phyloP scores from a whole-genome alignment of 2,888 invertebrate genomes.

The Limnephilus marmoratus region DNA sequence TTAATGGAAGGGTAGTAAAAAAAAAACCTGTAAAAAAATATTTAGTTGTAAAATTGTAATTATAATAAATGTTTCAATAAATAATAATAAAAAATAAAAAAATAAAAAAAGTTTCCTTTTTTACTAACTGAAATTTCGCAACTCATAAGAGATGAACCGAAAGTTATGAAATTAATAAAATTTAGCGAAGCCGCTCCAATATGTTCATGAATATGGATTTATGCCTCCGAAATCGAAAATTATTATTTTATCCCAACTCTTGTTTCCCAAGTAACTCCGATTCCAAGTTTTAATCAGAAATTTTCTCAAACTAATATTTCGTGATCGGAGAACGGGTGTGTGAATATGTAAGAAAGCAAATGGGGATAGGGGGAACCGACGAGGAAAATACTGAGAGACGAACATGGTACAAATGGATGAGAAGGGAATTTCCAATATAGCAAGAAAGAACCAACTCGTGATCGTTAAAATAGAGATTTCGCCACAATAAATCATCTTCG shows the following conservation, averaged over 20 bases:
- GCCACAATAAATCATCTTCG: slow-evolving; percentile 29
- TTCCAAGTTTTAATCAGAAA: not conserved
- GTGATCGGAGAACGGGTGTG: not conserved
- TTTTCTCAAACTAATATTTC: not conserved
- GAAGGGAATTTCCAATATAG: slow-evolving; percentile 17
- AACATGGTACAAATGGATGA: not conserved
- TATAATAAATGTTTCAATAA: no score
- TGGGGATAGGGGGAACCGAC: not conserved
- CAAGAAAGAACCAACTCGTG: slow-evolving; percentile 29
- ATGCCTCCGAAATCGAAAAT: not conserved
- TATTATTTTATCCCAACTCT: not conserved
- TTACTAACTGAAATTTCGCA: no score
- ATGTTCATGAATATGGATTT: not conserved
- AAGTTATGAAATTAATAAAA: not conserved
- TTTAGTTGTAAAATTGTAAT: no score
- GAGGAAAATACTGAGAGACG: not conserved
- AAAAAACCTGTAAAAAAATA: no score
- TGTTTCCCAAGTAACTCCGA: not conserved
- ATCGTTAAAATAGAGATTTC: slow-evolving; percentile 36
- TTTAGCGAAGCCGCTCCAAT: not conserved
- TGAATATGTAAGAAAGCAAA: not conserved
- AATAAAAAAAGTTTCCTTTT: no score
- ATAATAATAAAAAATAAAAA: no score
- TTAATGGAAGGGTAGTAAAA: no score
- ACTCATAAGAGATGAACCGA: no score